phyloP scores from a whole-genome alignment of 37 sponge, comb jelly and placozoan genomes.

The Spongia lamella region DNA sequence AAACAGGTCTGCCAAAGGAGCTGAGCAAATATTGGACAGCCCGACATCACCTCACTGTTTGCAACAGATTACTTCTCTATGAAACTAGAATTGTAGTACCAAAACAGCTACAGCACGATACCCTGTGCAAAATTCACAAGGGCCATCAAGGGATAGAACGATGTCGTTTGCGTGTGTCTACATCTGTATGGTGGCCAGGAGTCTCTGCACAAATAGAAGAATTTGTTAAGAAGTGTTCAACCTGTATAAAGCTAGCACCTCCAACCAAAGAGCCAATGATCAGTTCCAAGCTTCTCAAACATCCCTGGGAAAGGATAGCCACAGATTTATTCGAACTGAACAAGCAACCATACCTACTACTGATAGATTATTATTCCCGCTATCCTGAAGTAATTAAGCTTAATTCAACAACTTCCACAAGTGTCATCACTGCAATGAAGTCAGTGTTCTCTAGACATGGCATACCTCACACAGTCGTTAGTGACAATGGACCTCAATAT shows the following conservation, averaged over 20 bases:
- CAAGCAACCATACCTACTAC: too few relatives aligned
- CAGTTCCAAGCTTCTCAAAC: not conserved
- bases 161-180: not conserved
- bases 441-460: too few relatives aligned
- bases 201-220: not conserved
- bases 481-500: too few relatives aligned
- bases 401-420: too few relatives aligned
- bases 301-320: too few relatives aligned
- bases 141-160: conserved; percentile 12
- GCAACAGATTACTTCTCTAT: not conserved
- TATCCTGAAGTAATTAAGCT: too few relatives aligned
- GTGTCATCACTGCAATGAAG: too few relatives aligned
- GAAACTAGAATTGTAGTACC: conserved; percentile 4
- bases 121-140: conserved; percentile 2
- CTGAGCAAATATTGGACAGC: not conserved
- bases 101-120: not conserved
- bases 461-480: too few relatives aligned
- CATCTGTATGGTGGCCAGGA: conserved; percentile 38
- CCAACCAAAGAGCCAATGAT: not conserved
- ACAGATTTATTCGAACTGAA: too few relatives aligned
- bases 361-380: too few relatives aligned
- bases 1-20: not conserved
- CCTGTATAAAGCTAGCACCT: not conserved
- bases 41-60: not conserved
- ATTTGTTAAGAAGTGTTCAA: conserved; percentile 1